Base-by-base conservation (phyloP, 2,113 vertebrate genomes). In the Chrysochloris asiatica region DNA sequence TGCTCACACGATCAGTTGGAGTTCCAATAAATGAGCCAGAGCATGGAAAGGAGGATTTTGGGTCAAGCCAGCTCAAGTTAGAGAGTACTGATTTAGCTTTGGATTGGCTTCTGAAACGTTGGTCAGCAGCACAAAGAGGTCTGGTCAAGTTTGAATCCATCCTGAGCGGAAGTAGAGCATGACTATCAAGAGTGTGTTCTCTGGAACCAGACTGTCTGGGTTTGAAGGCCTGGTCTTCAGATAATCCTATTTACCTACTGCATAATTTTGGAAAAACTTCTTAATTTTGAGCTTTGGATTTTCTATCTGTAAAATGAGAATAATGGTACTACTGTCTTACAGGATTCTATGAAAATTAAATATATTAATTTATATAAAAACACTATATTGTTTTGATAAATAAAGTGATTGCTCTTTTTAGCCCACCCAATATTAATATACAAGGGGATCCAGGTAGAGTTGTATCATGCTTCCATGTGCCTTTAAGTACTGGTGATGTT, bases 321-420 rank as follows among this genome's bases (percentile, higher is more conserved):
- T 43, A n/a, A 12, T 26, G 81, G 52, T 21, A 28, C 2, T n/a
- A 54, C n/a, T n/a, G 6, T 85, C 7, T 67, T 26, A 47, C 16
- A 45, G 6, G 17, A 12, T 33, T 79, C 8, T 26, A 3, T 71
- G 12, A 21, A 38, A n/a, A 63, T 83, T 92, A 47, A 83, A 26
- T 65, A 82, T 79, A 1, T 43, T 88, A 54, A 87, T 59, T 48
- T 59, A n/a, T 41, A 28, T 65, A 38, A 67, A 63, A 7, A 89
- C 19, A 2, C n/a, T n/a, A n/a, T 85, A 3, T 4, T 75, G 1
- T 8, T 1, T 41, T n/a, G n/a, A n/a, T n/a, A n/a, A n/a, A n/a
- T n/a, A n/a, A n/a, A 78, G 38, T 24, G 11, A 8, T 67, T 84
- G 1, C 33, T 12, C 2, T 43, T 72, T n/a, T 30, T 76, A 43